Conservation (phyloP, 2,888 invertebrate genomes). For the Erebia palarica region DNA sequence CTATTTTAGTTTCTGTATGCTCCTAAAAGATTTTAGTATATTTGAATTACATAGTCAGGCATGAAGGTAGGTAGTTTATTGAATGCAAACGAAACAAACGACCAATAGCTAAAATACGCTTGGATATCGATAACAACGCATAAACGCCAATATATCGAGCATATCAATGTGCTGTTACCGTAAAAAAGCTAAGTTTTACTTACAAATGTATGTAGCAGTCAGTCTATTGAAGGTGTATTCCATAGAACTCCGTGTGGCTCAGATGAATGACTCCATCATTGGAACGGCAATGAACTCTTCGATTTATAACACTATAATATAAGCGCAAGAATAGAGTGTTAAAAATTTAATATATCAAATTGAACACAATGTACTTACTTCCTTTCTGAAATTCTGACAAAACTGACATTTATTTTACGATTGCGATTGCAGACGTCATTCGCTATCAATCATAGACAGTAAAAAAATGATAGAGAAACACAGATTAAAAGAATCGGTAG, state of each 20-base stretch:
- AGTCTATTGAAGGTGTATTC: slow-evolving; percentile 62
- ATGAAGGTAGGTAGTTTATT: slow-evolving; percentile 58
- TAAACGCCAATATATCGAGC: slow-evolving; percentile 54
- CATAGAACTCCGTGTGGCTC: slow-evolving; percentile 63
- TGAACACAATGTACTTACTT: slow-evolving; percentile 55
- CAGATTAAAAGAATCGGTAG: not conserved
- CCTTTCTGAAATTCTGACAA: slow-evolving; percentile 63
- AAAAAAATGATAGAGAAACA: not conserved
- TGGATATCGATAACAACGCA: slow-evolving; percentile 56
- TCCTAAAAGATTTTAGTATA: slow-evolving; percentile 33
- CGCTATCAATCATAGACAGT: slow-evolving; percentile 8
- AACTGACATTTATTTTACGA: slow-evolving; percentile 47
- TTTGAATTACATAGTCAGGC: slow-evolving; percentile 51
- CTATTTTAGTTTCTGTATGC: slow-evolving; percentile 30
- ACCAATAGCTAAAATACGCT: slow-evolving; percentile 65
- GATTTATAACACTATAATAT: slow-evolving; percentile 42
- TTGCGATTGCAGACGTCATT: slow-evolving; percentile 27
- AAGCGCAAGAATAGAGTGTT: slow-evolving; percentile 38
- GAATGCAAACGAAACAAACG: slow-evolving; percentile 74
- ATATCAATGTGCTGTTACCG: slow-evolving; percentile 53
- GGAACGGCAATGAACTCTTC: slow-evolving; percentile 34
- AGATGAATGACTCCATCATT: slow-evolving; percentile 61
- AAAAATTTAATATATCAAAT: slow-evolving; percentile 41
- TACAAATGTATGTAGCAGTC: slow-evolving; percentile 66
- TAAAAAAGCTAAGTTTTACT: slow-evolving; percentile 54